Percentiles rank a stretch among this genome's conserved stretches.
Evolutionary conservation across 2,797 vertebrate genomes (phyloP).

Genomic region (Cirrhinus mrigala): DNA sequence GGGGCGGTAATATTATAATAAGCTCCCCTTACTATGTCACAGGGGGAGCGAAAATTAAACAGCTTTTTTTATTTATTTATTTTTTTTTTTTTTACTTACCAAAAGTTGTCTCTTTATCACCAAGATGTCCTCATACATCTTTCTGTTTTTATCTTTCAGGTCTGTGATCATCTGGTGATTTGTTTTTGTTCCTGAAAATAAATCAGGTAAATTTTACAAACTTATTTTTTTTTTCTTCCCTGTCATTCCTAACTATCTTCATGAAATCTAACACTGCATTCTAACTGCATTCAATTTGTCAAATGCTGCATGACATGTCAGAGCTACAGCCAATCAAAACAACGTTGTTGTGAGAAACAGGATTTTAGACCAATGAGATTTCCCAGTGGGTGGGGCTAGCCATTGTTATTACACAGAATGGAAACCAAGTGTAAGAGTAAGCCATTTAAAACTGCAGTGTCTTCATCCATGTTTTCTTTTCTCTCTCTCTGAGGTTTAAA

Average conservation of each 20-base stretch:
- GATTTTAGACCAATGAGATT: background rate
- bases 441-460: background rate
- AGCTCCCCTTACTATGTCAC: no score
- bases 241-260: background rate
- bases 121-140: conserved; percentile 34
- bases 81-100: no score
- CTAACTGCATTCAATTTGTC: background rate
- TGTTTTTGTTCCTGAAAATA: conserved; percentile 43
- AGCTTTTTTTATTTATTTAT: no score
- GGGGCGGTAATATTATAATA: no score
- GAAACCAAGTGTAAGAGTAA: background rate
- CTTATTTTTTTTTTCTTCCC: background rate
- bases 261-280: background rate
- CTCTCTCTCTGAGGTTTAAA: background rate
- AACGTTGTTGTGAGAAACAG: background rate
- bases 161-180: conserved; percentile 61
- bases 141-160: conserved; percentile 59
- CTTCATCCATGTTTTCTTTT: background rate
- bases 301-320: background rate
- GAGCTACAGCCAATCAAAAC: background rate
- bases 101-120: background rate
- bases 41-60: no score
- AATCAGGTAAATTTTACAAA: conserved; percentile 67
- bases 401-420: background rate
- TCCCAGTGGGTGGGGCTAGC: background rate